phyloP scores from a whole-genome alignment of 2,888 invertebrate genomes.

The Ceratothoa steindachneri region DNA sequence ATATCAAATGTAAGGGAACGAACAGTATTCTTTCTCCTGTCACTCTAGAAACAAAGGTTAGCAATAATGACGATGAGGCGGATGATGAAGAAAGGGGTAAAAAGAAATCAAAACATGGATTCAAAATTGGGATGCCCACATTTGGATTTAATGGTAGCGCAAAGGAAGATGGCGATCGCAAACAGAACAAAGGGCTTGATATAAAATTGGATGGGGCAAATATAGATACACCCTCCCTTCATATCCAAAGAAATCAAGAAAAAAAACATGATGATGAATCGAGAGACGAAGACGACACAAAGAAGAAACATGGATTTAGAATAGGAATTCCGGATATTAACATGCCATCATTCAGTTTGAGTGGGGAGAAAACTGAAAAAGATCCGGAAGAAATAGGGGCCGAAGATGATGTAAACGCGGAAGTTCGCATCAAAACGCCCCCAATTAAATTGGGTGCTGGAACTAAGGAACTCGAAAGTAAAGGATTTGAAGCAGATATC shows the following conservation, averaged over 20 bases:
- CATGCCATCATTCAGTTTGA: neutral
- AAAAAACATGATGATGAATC: neutral
- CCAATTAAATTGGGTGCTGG: too few species aligned
- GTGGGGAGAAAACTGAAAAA: neutral
- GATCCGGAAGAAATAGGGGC: neutral
- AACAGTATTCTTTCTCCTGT: neutral
- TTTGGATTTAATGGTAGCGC: neutral
- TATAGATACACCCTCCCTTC: neutral
- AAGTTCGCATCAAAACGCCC: too few species aligned
- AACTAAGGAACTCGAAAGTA: too few species aligned
- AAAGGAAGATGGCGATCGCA: neutral
- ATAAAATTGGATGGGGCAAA: neutral
- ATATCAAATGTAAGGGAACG: neutral
- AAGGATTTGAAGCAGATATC: too few species aligned
- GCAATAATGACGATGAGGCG: neutral
- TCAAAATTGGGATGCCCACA: neutral
- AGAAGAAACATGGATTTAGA: neutral
- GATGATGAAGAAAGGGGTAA: neutral
- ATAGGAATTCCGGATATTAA: neutral
- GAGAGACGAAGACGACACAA: neutral
- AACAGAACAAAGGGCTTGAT: neutral
- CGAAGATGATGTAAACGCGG: too few species aligned
- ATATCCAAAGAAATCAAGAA: neutral
- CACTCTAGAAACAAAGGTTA: neutral
- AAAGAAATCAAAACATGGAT: neutral